Percentiles rank a stretch among this genome's conserved stretches.
These are phyloP conservation scores for Syngnathus acus DNA, from an alignment of 2,797 vertebrate genomes.

Conservation along the genomic window DNA sequence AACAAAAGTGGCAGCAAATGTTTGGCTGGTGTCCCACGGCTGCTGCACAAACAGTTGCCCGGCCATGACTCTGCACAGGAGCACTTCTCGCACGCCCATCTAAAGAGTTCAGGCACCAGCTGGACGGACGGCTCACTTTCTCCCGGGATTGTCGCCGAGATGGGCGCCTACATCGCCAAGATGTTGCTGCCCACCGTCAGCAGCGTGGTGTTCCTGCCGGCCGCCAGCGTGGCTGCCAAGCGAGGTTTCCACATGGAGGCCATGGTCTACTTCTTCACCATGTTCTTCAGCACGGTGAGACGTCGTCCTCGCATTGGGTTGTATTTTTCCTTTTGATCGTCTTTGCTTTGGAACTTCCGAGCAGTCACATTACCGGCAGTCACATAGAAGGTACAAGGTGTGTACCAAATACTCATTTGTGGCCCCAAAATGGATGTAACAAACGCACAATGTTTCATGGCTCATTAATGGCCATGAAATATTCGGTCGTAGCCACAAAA, in stretches of 20 bases:
- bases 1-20: neutral
- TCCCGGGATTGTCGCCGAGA: slow-evolving; percentile 36
- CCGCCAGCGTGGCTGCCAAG: slow-evolving; percentile 85
- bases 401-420: neutral
- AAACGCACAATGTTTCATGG: too few relatives aligned
- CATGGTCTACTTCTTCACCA: slow-evolving; percentile 98
- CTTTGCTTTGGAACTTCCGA: neutral
- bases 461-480: too few relatives aligned
- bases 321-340: neutral
- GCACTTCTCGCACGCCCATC: slow-evolving; percentile 8
- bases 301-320: neutral
- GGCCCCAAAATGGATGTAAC: neutral
- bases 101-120: slow-evolving; percentile 41
- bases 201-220: slow-evolving; percentile 86
- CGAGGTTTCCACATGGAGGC: slow-evolving; percentile 96
- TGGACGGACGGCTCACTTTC: slow-evolving; percentile 33
- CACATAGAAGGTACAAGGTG: neutral
- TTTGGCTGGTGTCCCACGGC: neutral
- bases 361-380: too few relatives aligned
- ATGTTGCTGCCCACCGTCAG: slow-evolving; percentile 89
- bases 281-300: slow-evolving; percentile 93
- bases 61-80: slow-evolving; percentile 43
- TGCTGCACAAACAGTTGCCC: slow-evolving; percentile 63
- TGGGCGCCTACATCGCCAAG: slow-evolving; percentile 89
- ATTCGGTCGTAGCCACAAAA: too few relatives aligned